A percentile compares a stretch with the other conserved stretches of the same genome.
Conservation (phyloP, 2,797 vertebrate genomes). For the Notoglanidium macrostoma region DNA sequence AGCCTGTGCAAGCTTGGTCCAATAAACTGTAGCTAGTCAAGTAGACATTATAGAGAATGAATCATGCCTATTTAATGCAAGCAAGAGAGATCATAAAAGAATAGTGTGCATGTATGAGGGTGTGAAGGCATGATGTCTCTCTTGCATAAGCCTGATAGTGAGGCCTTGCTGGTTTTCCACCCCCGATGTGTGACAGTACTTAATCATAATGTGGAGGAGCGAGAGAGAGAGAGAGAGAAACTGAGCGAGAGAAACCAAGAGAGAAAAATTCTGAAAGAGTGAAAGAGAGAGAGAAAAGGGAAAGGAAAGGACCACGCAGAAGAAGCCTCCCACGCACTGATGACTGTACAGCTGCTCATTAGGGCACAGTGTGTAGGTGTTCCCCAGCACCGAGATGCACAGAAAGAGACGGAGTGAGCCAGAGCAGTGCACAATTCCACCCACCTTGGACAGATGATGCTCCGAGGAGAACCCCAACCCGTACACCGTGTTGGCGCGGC, state of each 20-base stretch:
- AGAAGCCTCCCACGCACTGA: conserved; percentile 56
- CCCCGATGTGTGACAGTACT: conserved; percentile 60
- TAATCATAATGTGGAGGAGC: conserved; percentile 68
- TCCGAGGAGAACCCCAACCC: conserved; percentile 98
- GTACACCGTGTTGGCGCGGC: conserved; percentile 96
- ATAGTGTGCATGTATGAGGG: conserved; percentile 21
- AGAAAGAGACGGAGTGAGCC: conserved; percentile 30
- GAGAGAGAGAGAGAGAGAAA: conserved; percentile 44
- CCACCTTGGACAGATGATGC: conserved; percentile 89
- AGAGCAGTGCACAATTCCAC: conserved; percentile 57
- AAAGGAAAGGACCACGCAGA: conserved; percentile 51
- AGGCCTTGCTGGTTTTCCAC: conserved; percentile 53
- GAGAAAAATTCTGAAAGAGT: conserved; percentile 30
- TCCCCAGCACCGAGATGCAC: conserved; percentile 53
- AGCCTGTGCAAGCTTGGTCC: neutral
- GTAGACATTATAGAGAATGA: neutral
- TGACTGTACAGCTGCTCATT: conserved; percentile 59
- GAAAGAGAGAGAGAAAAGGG: conserved; percentile 39
- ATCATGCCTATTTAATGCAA: conserved; percentile 6
- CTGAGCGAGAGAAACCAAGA: conserved; percentile 42
- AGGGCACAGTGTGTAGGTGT: conserved; percentile 61
- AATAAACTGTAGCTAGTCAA: neutral
- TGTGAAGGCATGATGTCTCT: conserved; percentile 46
- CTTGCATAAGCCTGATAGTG: conserved; percentile 55
- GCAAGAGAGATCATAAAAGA: conserved; percentile 13